Conservation (phyloP, 2,888 invertebrate species). For the Drosophila testacea region DNA sequence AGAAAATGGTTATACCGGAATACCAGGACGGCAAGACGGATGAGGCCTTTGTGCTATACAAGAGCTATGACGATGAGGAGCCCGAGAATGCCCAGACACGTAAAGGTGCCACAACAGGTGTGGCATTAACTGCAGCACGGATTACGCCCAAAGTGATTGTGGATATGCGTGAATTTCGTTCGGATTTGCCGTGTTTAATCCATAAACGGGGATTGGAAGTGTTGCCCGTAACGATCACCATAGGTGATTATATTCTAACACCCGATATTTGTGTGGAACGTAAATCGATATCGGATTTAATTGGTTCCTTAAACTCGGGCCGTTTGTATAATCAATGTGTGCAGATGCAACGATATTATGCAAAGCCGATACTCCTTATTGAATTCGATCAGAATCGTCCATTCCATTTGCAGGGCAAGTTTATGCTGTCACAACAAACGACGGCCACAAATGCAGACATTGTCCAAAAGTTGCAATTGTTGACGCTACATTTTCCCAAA, state of each 20-base stretch:
- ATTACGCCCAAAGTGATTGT: constrained; percentile 89
- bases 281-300: constrained; percentile 97
- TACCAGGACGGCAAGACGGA: constrained; percentile 95
- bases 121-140: constrained; percentile 13
- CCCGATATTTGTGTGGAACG: constrained; percentile 98
- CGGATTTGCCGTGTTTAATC: constrained; percentile 96
- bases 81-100: constrained; percentile 88
- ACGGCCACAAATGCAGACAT: constrained; percentile 89
- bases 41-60: constrained; percentile 86
- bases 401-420: constrained; percentile 94
- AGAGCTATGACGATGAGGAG: constrained; percentile 70
- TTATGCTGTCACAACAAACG: constrained; percentile 91
- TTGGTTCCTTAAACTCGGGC: constrained; percentile 97
- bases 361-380: constrained; percentile 95
- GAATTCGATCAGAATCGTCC: constrained; percentile 98
- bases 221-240: constrained; percentile 93
- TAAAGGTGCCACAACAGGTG: constrained; percentile 79
- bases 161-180: constrained; percentile 99
- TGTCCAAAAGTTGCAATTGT: constrained; percentile 93
- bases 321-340: constrained; percentile 97
- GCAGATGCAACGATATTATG: constrained; percentile 95
- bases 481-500: constrained; percentile 98
- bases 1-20: constrained; percentile 94
- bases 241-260: constrained; percentile 98
- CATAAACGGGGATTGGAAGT: constrained; percentile 97